Evolutionary conservation across 2,888 invertebrate genomes (phyloP).

Genomic region (Morinoia aosen): DNA sequence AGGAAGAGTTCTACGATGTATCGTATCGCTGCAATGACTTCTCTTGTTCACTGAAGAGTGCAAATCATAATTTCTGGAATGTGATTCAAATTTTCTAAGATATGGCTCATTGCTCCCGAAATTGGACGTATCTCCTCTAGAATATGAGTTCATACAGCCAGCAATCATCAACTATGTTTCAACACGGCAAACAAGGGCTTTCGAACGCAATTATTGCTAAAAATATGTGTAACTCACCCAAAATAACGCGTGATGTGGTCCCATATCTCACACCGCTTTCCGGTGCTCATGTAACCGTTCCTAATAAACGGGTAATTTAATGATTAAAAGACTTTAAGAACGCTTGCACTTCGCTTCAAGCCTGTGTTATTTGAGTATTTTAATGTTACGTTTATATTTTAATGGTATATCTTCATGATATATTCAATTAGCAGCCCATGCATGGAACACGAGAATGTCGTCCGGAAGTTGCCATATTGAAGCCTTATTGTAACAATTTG

Average conservation of each 20-base stretch:
- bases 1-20: not conserved
- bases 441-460: not conserved
- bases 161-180: not conserved
- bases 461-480: not conserved
- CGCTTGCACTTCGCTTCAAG: not conserved
- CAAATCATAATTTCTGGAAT: too few relatives aligned
- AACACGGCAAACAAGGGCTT: not conserved
- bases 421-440: not conserved
- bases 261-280: not conserved
- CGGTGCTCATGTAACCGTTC: not conserved
- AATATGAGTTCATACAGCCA: not conserved
- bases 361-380: not conserved
- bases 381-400: too few relatives aligned
- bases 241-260: too few relatives aligned
- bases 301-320: not conserved
- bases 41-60: too few relatives aligned
- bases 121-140: too few relatives aligned
- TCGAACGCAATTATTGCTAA: too few relatives aligned
- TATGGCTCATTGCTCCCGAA: too few relatives aligned
- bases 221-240: too few relatives aligned
- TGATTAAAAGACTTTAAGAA: not conserved
- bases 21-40: too few relatives aligned
- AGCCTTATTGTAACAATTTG: too few relatives aligned
- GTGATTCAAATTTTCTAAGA: too few relatives aligned
- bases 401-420: not conserved